Conservation (phyloP, 92 coral and sea anemone species). For the Anthopleura xanthogrammica region DNA sequence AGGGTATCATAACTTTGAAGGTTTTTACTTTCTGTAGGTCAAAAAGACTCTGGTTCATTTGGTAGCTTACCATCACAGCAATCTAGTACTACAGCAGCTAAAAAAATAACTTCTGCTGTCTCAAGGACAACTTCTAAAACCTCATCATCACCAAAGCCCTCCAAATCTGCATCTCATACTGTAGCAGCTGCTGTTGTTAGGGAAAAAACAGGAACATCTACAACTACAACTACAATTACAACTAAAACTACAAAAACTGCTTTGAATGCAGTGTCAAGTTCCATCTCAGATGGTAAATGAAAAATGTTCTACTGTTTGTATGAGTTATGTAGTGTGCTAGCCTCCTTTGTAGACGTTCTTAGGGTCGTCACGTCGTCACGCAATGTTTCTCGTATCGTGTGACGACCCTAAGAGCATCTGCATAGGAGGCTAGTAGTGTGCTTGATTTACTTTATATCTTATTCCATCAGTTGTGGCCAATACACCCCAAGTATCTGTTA, state of each 20-base stretch:
- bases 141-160: slow-evolving; percentile 8
- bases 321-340: not conserved
- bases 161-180: not conserved
- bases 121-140: slow-evolving; percentile 11
- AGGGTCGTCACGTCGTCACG: no score
- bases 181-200: slow-evolving; percentile 4
- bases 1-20: no score
- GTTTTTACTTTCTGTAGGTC: not conserved
- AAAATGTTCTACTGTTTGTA: not conserved
- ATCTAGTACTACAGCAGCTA: slow-evolving; percentile 12
- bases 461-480: slow-evolving; percentile 34
- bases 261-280: slow-evolving; percentile 44
- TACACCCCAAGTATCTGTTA: slow-evolving; percentile 57
- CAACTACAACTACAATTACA: not conserved
- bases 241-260: slow-evolving; percentile 42
- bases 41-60: not conserved
- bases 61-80: not conserved
- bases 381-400: no score
- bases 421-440: not conserved
- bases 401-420: no score
- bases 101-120: not conserved
- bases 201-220: slow-evolving; percentile 26
- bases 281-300: slow-evolving; percentile 51
- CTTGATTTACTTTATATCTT: not conserved
- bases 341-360: no score